Conservation (phyloP, 2,888 invertebrate species). For the Drosophila melanosoma region DNA sequence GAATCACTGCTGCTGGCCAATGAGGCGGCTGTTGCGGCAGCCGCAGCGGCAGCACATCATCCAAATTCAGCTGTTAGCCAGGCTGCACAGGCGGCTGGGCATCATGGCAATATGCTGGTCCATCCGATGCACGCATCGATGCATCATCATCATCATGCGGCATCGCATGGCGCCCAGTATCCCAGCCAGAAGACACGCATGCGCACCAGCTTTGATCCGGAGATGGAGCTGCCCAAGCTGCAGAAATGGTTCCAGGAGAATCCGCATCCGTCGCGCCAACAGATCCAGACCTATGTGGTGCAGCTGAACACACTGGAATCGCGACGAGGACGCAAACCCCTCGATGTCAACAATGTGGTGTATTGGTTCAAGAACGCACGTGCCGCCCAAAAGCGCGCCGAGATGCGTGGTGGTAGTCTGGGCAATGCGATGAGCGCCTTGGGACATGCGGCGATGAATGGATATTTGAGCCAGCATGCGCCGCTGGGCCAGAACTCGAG, state of each 20-base stretch:
- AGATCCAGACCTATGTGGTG: constrained; percentile 97
- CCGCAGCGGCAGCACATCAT: constrained; percentile 64
- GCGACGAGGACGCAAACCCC: constrained; percentile 95
- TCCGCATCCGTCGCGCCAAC: constrained; percentile 98
- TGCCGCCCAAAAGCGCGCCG: constrained; percentile 97
- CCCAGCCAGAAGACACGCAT: constrained; percentile 95
- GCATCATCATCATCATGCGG: constrained; percentile 86
- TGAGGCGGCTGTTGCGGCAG: constrained; percentile 79
- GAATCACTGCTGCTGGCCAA: constrained; percentile 79
- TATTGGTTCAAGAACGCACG: constrained; percentile 99
- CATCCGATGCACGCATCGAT: constrained; percentile 91
- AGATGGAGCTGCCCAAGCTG: constrained; percentile 96
- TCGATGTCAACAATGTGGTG: constrained; percentile 98
- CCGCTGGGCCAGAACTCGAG: constrained; percentile 81
- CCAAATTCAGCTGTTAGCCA: constrained; percentile 58
- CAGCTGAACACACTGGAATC: constrained; percentile 97
- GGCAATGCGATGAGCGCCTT: constrained; percentile 78
- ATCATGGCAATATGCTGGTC: constrained; percentile 84
- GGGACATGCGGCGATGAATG: constrained; percentile 84
- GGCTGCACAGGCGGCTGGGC: constrained; percentile 53
- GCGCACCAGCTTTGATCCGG: constrained; percentile 98
- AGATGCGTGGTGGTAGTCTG: constrained; percentile 87
- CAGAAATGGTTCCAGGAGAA: constrained; percentile 99
- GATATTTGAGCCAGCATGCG: constrained; percentile 83
- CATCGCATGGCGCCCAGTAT: constrained; percentile 86